These are phyloP conservation scores for Chionis minor DNA, from an alignment of 2,113 vertebrate genomes.

Conservation along the genomic window DNA sequence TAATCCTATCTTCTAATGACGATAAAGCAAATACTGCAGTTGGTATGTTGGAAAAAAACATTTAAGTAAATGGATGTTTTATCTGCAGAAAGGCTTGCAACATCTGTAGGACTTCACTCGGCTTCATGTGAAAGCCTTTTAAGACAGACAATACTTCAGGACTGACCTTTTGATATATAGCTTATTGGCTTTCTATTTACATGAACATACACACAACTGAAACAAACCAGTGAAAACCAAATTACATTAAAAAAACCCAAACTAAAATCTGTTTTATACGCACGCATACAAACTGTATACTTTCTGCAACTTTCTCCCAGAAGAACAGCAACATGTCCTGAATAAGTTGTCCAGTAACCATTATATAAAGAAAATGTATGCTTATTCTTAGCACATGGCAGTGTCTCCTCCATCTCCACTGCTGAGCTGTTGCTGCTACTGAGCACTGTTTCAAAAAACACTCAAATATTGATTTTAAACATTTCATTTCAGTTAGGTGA, in stretches of 20 bases:
- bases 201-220: neutral
- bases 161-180: neutral
- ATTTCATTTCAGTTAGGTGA: conserved; percentile 61
- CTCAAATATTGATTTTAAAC: conserved; percentile 71
- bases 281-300: neutral
- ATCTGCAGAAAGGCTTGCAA: neutral
- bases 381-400: neutral
- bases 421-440: conserved; percentile 31
- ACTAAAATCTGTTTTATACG: neutral
- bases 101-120: neutral
- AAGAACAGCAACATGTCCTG: neutral
- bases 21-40: neutral
- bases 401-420: neutral
- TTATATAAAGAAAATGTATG: neutral
- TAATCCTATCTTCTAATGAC: neutral
- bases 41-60: neutral
- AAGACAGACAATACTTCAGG: neutral
- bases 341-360: neutral
- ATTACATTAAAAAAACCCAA: neutral
- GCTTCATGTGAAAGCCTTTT: conserved; percentile 7
- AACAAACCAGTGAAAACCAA: neutral
- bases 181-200: conserved; percentile 2
- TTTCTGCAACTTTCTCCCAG: neutral
- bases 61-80: conserved; percentile 22
- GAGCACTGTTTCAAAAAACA: conserved; percentile 46